Evolutionary conservation across 2,113 vertebrate species (phyloP).

Genomic region (Poecilia latipinna): DNA sequence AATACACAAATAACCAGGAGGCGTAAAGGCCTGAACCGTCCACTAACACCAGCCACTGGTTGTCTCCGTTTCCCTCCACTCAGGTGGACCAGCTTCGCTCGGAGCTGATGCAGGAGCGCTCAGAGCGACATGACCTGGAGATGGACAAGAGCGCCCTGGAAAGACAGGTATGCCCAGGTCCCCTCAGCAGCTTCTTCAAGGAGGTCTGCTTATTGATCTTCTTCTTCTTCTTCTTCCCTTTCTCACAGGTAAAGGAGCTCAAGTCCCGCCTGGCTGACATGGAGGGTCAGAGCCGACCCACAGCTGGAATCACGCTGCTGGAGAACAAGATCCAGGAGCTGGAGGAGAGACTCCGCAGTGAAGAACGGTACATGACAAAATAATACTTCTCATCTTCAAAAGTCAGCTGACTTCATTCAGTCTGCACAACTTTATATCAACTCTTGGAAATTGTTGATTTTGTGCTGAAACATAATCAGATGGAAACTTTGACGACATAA

Average conservation of each 20-base stretch:
- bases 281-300: conserved; percentile 84
- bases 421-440: not conserved
- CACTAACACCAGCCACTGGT: not conserved
- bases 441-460: not conserved
- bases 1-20: conserved; percentile 37
- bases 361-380: conserved; percentile 85
- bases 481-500: too few species aligned
- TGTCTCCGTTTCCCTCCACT: not conserved
- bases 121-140: conserved; percentile 89
- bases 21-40: not conserved
- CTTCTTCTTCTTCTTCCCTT: not conserved
- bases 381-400: not conserved
- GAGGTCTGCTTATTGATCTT: not conserved
- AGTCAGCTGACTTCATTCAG: not conserved
- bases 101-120: conserved; percentile 92
- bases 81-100: conserved; percentile 91
- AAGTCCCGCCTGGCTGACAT: conserved; percentile 86
- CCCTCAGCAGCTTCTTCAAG: not conserved
- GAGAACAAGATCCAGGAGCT: conserved; percentile 88
- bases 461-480: too few species aligned
- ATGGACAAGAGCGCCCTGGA: conserved; percentile 92
- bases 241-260: conserved; percentile 88
- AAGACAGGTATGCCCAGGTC: conserved; percentile 83
- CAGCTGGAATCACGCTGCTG: conserved; percentile 80
- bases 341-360: conserved; percentile 87